Evolutionary conservation across 2,888 invertebrate species (phyloP).

Genomic region (Odontothrips loti): DNA sequence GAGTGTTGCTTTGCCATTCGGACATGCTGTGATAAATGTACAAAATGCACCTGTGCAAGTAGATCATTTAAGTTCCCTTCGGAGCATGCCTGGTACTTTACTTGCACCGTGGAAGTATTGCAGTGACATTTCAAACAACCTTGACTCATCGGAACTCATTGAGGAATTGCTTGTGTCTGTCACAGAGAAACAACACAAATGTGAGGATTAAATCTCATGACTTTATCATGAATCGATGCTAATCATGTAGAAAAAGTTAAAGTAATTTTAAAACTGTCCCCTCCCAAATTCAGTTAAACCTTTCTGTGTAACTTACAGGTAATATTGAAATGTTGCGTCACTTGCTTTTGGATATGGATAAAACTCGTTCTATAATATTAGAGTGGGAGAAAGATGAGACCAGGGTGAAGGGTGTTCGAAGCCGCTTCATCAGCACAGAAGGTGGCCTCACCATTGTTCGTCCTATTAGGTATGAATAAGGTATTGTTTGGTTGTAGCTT

Average conservation of each 20-base stretch:
- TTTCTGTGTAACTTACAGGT: conserved; percentile 30
- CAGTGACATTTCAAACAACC: conserved; percentile 28
- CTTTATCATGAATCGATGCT: neutral
- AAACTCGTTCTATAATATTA: conserved; percentile 30
- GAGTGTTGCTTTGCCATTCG: conserved; percentile 33
- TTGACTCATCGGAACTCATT: conserved; percentile 17
- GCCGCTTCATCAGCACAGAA: conserved; percentile 44
- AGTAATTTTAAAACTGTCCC: neutral
- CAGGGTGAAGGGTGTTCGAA: conserved; percentile 21
- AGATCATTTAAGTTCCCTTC: neutral
- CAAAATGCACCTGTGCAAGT: neutral
- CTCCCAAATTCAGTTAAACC: neutral
- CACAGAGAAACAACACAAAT: neutral
- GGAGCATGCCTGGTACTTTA: neutral
- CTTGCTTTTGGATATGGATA: conserved; percentile 43
- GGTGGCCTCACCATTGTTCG: conserved; percentile 44
- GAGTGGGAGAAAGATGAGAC: neutral
- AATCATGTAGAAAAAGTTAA: neutral
- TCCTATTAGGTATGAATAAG: conserved; percentile 31
- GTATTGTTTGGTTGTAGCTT: conserved; percentile 14
- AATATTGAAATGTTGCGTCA: conserved; percentile 42
- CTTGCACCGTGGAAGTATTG: conserved; percentile 34
- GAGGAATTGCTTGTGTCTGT: conserved; percentile 1
- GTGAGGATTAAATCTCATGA: neutral
- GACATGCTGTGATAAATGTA: neutral